Evolutionary conservation across 1,140 invertebrate species (phyloP).

Genomic region (Anoplolepis gracilipes): DNA sequence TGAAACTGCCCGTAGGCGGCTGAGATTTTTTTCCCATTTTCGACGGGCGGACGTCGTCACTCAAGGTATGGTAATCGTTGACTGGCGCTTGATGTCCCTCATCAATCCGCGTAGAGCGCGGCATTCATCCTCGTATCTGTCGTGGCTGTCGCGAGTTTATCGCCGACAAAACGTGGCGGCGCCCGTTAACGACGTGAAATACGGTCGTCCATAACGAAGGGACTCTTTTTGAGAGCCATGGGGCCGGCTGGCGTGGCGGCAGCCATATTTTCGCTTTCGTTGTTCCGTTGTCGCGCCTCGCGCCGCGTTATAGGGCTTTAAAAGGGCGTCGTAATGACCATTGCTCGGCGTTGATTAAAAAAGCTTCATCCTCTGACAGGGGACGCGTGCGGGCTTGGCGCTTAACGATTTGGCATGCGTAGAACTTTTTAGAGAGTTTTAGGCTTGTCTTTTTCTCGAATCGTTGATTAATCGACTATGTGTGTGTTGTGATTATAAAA

Average conservation of each 20-base stretch:
- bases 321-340: constrained; percentile 81
- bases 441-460: neutral
- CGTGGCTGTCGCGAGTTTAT: constrained; percentile 78
- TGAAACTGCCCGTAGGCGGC: neutral
- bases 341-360: constrained; percentile 81
- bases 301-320: constrained; percentile 78
- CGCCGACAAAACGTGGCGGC: constrained; percentile 80
- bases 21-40: constrained; percentile 42
- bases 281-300: constrained; percentile 43
- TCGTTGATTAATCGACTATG: constrained; percentile 24
- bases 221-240: constrained; percentile 69
- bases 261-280: constrained; percentile 64
- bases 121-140: constrained; percentile 71
- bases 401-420: constrained; percentile 41
- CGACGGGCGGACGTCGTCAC: constrained; percentile 46
- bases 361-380: constrained; percentile 54
- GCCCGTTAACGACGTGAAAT: constrained; percentile 83
- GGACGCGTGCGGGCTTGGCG: constrained; percentile 1
- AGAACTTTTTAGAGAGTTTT: neutral
- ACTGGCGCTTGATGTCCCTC: constrained; percentile 43
- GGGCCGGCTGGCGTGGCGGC: neutral
- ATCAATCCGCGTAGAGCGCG: constrained; percentile 56
- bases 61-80: constrained; percentile 63
- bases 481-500: neutral
- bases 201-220: constrained; percentile 80